phyloP scores from a whole-genome alignment of 1,140 invertebrate species.

The Mya arenaria region DNA sequence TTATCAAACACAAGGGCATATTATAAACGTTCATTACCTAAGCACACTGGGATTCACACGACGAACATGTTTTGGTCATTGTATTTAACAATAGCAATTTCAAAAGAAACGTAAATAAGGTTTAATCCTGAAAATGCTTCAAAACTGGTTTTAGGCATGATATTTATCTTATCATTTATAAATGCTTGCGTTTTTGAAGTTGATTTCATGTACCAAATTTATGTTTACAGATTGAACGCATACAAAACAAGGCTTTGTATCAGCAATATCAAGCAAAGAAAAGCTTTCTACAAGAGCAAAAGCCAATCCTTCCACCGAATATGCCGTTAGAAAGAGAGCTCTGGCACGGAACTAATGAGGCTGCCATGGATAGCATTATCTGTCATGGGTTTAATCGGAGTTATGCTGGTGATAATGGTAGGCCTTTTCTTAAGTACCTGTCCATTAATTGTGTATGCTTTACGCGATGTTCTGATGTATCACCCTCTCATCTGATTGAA shows the following conservation, averaged over 20 bases:
- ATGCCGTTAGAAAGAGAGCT: conserved; percentile 54
- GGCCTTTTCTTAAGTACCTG: background rate
- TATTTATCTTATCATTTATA: too few species aligned
- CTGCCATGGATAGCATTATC: conserved; percentile 62
- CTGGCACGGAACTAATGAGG: conserved; percentile 62
- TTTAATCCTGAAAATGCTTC: too few species aligned
- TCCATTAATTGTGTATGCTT: background rate
- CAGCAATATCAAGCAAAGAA: conserved; percentile 66
- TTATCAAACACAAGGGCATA: too few species aligned
- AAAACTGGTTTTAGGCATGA: too few species aligned
- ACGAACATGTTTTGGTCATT: too few species aligned
- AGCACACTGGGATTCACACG: too few species aligned
- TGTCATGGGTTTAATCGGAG: conserved; percentile 68
- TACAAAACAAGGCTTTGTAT: conserved; percentile 64
- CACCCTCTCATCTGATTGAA: background rate
- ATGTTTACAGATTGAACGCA: conserved; percentile 64
- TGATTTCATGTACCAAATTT: too few species aligned
- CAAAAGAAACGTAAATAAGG: too few species aligned
- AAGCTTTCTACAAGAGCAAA: conserved; percentile 44
- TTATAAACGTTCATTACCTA: too few species aligned
- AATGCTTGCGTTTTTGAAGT: too few species aligned
- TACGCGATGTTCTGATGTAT: background rate
- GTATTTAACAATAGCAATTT: too few species aligned
- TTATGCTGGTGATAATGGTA: conserved; percentile 68
- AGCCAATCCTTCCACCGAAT: conserved; percentile 16